These are phyloP conservation scores for Galagoides demidoff DNA, from an alignment of 2,797 vertebrate species.

Conservation along the genomic window DNA sequence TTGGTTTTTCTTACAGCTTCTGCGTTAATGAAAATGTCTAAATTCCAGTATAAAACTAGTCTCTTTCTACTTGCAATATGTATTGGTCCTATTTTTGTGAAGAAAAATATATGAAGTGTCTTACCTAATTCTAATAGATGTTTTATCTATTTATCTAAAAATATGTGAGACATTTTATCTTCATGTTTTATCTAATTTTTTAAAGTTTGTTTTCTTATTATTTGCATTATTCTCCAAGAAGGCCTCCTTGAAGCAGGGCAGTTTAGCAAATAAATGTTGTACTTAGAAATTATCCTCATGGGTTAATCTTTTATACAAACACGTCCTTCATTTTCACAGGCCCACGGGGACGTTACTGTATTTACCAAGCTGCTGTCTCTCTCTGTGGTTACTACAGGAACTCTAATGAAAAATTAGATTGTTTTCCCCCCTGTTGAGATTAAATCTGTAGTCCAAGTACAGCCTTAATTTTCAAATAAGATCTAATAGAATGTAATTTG, in stretches of 20 bases:
- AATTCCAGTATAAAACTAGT: background rate
- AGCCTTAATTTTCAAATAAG: constrained; percentile 26
- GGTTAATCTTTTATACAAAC: background rate
- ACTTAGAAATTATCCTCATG: constrained; percentile 37
- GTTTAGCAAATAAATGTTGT: constrained; percentile 12
- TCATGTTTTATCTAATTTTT: constrained; percentile 24
- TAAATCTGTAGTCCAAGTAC: background rate
- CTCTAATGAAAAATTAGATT: constrained; percentile 17
- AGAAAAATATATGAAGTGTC: constrained; percentile 38
- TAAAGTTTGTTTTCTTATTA: background rate
- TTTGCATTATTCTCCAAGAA: constrained; percentile 21
- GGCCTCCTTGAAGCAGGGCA: background rate
- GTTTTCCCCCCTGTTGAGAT: background rate
- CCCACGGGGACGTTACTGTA: background rate
- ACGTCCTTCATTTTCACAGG: background rate
- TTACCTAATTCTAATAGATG: too few relatives aligned
- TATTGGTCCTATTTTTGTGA: constrained; percentile 19
- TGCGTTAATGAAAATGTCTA: constrained; percentile 28
- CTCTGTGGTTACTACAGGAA: background rate
- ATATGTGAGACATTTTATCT: too few relatives aligned
- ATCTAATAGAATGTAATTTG: background rate
- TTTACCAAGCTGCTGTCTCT: background rate
- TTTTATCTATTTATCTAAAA: too few relatives aligned
- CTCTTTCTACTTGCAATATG: background rate
- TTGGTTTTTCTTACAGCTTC: background rate